Evolutionary conservation across 1,140 invertebrate species (phyloP), one percentile per base, ranked within the genome.

Genomic region (Procambarus clarkii): DNA sequence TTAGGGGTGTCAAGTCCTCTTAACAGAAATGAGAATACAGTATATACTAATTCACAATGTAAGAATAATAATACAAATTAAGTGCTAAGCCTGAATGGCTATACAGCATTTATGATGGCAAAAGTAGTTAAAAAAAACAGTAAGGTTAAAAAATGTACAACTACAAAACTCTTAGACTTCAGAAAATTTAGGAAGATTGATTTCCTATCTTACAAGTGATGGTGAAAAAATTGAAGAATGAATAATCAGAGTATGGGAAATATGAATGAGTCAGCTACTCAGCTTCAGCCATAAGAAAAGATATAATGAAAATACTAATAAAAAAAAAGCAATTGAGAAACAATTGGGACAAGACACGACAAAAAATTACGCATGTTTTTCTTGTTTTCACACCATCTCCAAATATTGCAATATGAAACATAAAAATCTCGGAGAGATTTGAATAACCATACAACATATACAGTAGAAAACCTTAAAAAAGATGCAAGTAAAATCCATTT

Each of bases 1-100:
- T 54, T 54, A 54, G 24, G 69, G n/a, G 69, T 74, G 69, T 74
- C n/a, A 74, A 34, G 69, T 74, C 69, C 69, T 74, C n/a, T 74
- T 54, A 34, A 74, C 21, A 8, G 4, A 74, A 74, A 34, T 74
- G 34, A 34, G 34, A 34, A 74, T 34, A 11, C 11, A 11, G n/a
- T 4, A 34, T 34, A 74, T 34, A n/a, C 24, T 9, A 74, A 74
- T 74, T 34, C 34, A 34, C 34, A 69, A 69, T 69, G 4, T 18
- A 18, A 69, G 64, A 18, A 69, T 3, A 69, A 69, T 34, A 34
- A 34, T 34, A 34, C 34, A 34, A 34, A 34, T 34, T 0, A 34
- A 34, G 34, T 34, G 34, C 34, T 34, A 34, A 34, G 34, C 34
- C 34, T 34, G 34, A 34, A 34, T 34, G 34, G 34, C 34, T 34